Conservation (phyloP, 2,888 invertebrate genomes). For the Nemotelus nigrinus region DNA sequence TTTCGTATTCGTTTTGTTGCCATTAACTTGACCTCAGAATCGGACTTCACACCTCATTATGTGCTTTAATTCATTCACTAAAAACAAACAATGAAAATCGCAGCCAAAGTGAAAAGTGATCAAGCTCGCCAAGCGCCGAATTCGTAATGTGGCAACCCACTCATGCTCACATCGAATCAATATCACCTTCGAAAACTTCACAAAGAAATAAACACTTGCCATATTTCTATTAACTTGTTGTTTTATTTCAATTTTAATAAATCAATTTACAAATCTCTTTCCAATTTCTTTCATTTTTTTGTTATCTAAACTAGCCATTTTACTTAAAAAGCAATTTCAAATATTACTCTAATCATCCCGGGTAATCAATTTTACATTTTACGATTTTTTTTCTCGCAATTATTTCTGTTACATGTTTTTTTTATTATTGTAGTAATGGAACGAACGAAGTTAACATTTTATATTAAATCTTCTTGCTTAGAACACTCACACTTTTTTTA, state of each 20-base stretch:
- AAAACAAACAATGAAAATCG: too few species aligned
- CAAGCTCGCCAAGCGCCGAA: too few species aligned
- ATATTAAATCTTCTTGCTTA: background rate
- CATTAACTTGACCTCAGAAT: too few species aligned
- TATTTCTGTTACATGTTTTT: background rate
- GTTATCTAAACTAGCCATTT: constrained; percentile 14
- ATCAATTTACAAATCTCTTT: constrained; percentile 42
- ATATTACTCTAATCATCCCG: background rate
- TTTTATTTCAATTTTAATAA: constrained; percentile 36
- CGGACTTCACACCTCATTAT: too few species aligned
- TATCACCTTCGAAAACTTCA: too few species aligned
- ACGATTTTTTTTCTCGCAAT: constrained; percentile 3
- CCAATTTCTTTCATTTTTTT: constrained; percentile 19
- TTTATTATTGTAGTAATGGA: background rate
- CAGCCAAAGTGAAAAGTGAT: too few species aligned
- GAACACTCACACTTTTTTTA: constrained; percentile 4
- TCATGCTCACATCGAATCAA: too few species aligned
- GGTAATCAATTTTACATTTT: constrained; percentile 5
- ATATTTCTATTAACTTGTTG: constrained; percentile 28
- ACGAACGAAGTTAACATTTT: constrained; percentile 34
- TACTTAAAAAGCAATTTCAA: background rate
- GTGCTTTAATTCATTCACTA: too few species aligned
- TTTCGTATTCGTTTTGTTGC: too few species aligned
- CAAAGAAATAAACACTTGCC: too few species aligned
- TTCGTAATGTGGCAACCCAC: too few species aligned